Percentiles rank a stretch among this genome's conserved stretches.
These are phyloP conservation scores for Chironomus tentans DNA, from an alignment of 2,888 invertebrate species.

Conservation along the genomic window DNA sequence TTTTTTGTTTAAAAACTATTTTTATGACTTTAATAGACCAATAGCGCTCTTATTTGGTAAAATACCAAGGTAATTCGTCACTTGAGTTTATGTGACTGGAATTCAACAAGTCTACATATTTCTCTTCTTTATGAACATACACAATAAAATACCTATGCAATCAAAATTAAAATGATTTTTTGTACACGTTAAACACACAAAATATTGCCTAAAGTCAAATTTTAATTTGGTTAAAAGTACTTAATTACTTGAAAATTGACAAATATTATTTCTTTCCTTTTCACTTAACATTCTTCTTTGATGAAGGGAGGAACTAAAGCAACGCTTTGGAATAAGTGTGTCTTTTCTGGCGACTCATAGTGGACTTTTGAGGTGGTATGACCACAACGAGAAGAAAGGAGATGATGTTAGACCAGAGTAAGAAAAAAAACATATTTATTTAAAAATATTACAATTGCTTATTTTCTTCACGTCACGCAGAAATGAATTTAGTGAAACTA, in stretches of 20 bases:
- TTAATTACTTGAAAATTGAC: no score
- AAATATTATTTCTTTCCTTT: no score
- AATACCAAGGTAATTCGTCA: constrained; percentile 78
- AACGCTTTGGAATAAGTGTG: constrained; percentile 73
- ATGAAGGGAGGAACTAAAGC: constrained; percentile 73
- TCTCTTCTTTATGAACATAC: not conserved
- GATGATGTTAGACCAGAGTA: constrained; percentile 41
- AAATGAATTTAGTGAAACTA: constrained; percentile 61
- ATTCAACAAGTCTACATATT: not conserved
- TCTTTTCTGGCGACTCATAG: constrained; percentile 86
- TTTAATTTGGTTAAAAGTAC: no score
- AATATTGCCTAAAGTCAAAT: not conserved
- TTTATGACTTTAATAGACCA: constrained; percentile 50
- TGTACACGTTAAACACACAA: constrained; percentile 18
- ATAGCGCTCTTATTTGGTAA: constrained; percentile 89
- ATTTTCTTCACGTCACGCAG: constrained; percentile 38
- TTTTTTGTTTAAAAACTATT: not conserved
- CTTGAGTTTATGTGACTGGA: not conserved
- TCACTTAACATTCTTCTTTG: constrained; percentile 30
- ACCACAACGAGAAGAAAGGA: constrained; percentile 49
- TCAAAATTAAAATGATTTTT: not conserved
- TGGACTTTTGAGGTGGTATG: constrained; percentile 83
- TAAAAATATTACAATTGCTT: not conserved
- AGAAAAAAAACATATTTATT: constrained; percentile 28
- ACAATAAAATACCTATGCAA: not conserved